Evolutionary conservation across 1,140 invertebrate genomes (phyloP), one percentile per base, ranked within the genome.

Genomic region (Pseudachorutes palmiensis): DNA sequence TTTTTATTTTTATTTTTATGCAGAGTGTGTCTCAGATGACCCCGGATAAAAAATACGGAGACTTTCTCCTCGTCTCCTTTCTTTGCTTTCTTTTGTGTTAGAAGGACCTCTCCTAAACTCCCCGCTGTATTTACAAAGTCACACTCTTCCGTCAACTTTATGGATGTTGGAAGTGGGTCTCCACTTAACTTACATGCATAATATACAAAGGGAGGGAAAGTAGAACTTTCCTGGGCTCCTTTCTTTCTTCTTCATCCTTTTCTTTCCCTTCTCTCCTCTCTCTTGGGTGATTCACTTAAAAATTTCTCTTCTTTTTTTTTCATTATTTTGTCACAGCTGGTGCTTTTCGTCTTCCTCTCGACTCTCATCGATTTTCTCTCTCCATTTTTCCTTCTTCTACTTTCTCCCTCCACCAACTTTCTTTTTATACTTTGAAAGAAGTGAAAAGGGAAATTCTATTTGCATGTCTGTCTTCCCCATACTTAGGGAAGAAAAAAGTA

Each of bases 281-380:
- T 67, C 59, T 57, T 28, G 65, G 59, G 59, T 62, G 65, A 67
- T 51, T 60, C 65, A 67, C 60, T 62, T 67, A 62, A 67, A 67
- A 67, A 49, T 67, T 67, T 62, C 65, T 48, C 28, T 68, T 48
- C 61, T 63, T 63, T 68, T 68, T 63, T 63, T 64, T 64, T 68
- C 62, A 64, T 68, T 68, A 62, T 67, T 63, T 64, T 64, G 62
- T 64, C 61, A 55, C 67, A 59, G 67, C 51, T 68, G 67, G 61
- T 64, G 32, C 62, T 67, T 64, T 63, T 68, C 67, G 55, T 62
- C 55, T 62, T 36, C 22, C 32, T 59, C 62, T 68, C 62, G 67
- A 64, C 61, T 48, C 33, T 9, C 22, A 63, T 68, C 67, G 67
- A 59, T 68, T 59, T 51, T 64, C 41, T 26, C 24, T 36, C 29